Evolutionary conservation across 92 coral and sea anemone species (phyloP), one percentile per base, ranked within the genome.

Genomic region (Zoanthus sociatus): DNA sequence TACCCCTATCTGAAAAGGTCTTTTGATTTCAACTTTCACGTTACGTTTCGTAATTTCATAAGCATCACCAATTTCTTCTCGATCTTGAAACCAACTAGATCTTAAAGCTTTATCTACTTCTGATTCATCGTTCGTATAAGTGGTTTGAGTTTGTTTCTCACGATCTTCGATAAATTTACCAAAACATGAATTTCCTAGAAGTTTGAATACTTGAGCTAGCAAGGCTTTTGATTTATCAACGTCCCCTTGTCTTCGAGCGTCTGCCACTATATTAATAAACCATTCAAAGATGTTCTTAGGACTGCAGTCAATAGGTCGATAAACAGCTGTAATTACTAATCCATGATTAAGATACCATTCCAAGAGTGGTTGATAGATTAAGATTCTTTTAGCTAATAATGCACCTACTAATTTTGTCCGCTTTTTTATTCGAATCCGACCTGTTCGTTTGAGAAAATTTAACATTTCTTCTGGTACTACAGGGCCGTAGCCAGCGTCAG

Each of bases 301-400:
- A 0, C 9, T 12, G 11, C 21, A 83, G 4, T 45, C 15, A 42
- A 83, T 70, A 4, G 26, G 20, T 4, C 54, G 4, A 30, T 73
- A n/a, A 1, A 84, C 71, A 5, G 33, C 17, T 0, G 72, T 84
- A 21, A 84, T 32, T 7, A 20, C 71, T 0, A 84, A 20, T 0
- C 88, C 88, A 15, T 84, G 78, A 0, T 72, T 20, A 1, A 84
- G 20, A 11, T 73, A 84, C 88, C 82, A 84, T 15, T 21, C 16
- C 0, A 84, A 7, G 2, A 73, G 56, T 0, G 83, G 88, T 1
- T 82, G 2, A 9, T 84, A 84, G 3, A 84, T 0, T 17, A 73
- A 13, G 0, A 73, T 73, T 33, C 11, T 30, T 71, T 73, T 73
- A 1, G 88, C 83, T 2, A 26, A 10, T 44, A 73, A 73, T 11